These are phyloP conservation scores for Isurus oxyrinchus DNA, from an alignment of 2,113 vertebrate species.

Conservation along the genomic window DNA sequence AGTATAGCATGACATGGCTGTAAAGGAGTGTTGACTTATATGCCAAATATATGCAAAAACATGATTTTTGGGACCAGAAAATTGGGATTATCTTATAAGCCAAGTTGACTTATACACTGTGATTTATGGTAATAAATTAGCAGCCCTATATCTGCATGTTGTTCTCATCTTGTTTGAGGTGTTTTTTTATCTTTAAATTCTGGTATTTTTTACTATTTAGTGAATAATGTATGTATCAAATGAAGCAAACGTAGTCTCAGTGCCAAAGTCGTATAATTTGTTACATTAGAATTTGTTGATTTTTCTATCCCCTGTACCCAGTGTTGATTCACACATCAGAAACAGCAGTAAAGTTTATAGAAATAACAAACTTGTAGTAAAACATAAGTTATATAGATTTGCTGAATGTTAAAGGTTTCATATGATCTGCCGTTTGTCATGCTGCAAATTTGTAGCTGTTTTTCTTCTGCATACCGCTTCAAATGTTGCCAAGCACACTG, in stretches of 20 bases:
- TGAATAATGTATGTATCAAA: not conserved
- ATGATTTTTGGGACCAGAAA: not conserved
- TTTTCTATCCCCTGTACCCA: not conserved
- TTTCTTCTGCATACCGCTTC: not conserved
- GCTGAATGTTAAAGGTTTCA: not conserved
- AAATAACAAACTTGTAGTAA: not conserved
- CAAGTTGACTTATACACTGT: not conserved
- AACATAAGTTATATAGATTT: not conserved
- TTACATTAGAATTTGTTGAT: not conserved
- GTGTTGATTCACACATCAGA: not conserved
- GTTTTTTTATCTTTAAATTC: not conserved
- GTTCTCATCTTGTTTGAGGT: not conserved
- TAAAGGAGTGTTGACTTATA: not conserved
- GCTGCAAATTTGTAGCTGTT: not conserved
- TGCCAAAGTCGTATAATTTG: not conserved
- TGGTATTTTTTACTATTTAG: not conserved
- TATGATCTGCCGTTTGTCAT: not conserved
- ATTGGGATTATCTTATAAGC: not conserved
- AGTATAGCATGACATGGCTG: no score
- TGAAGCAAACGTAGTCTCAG: not conserved
- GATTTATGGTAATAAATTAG: not conserved
- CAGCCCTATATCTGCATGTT: not conserved
- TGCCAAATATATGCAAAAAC: not conserved
- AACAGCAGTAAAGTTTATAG: not conserved
- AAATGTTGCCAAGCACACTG: not conserved